Base-by-base conservation (phyloP, 1,140 invertebrate genomes). In the Bombus huntii region DNA sequence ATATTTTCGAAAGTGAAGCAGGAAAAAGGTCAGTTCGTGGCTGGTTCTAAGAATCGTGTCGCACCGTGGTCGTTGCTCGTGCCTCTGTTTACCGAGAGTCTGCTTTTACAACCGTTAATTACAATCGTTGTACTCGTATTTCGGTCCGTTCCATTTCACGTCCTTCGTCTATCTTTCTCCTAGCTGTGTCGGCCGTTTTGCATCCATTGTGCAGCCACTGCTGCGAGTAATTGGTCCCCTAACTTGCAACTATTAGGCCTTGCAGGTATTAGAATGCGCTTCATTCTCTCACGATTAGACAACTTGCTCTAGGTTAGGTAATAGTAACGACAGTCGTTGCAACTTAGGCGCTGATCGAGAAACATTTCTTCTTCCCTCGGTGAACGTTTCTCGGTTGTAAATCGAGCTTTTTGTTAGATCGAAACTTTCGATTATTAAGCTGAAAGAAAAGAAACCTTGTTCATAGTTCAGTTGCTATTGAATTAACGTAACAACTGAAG, bases 91-190 rank as follows among this genome's bases (percentile, higher is more conserved):
- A 89, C 39, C 15, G 66, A 72, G 66, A 77, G 57, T 37, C 57
- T 28, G 84, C 85, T 80, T 77, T 87, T 89, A 87, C 82, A 87
- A 89, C 68, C 77, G 62, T 89, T 87, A 90, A 90, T 90, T 90
- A 87, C 57, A 59, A 57, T 34, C 25, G 31, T 83, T 83, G 76
- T 76, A 53, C 47, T 81, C 57, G 47, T 79, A 81, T 75, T 85
- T 79, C 70, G 65, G 65, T 28, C 31, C 70, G 65, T 66, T 39
- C 65, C 70, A 59, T 70, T 74, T 88, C 73, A 74, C 80, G 68
- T 31, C n/a, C 18, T 25, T 47, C 18, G 47, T 76, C 84, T 66
- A 3, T 62, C 53, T 65, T 37, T 66, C 68, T 53, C 68, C 31
- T 12, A 22, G 28, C 28, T 25, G 28, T 59, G 65, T 18, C 31